Conservation (phyloP, 2,113 vertebrate genomes). For the Spea multiplicata region DNA sequence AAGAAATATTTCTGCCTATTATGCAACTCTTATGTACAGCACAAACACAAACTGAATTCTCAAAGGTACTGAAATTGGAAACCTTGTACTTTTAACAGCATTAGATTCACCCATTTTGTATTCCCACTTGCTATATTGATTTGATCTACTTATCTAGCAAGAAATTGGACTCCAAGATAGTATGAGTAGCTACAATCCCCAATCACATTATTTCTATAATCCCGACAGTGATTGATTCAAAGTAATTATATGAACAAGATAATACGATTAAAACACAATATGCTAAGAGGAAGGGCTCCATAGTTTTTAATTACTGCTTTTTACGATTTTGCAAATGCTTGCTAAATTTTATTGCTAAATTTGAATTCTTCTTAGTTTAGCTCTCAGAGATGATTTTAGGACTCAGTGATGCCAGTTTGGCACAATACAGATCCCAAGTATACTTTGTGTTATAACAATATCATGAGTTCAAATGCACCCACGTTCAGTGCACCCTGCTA, state of each 20-base stretch:
- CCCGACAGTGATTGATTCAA: slow-evolving; percentile 77
- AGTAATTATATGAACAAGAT: slow-evolving; percentile 69
- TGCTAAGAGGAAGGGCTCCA: slow-evolving; percentile 56
- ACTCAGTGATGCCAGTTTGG: no score
- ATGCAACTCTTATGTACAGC: not conserved
- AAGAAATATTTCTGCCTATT: no score
- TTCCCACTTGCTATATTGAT: slow-evolving; percentile 62
- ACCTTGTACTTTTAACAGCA: slow-evolving; percentile 53
- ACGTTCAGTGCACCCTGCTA: no score
- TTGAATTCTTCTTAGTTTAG: no score
- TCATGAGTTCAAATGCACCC: no score
- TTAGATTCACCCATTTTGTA: slow-evolving; percentile 61
- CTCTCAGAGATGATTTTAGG: no score
- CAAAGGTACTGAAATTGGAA: slow-evolving; percentile 48
- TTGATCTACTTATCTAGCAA: slow-evolving; percentile 63
- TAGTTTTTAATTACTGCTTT: slow-evolving; percentile 56
- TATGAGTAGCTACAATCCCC: slow-evolving; percentile 60
- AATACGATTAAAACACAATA: slow-evolving; percentile 78
- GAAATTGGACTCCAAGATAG: slow-evolving; percentile 65
- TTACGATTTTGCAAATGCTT: slow-evolving; percentile 5
- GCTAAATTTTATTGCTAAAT: slow-evolving; percentile 32
- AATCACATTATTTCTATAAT: slow-evolving; percentile 73
- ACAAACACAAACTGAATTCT: not conserved
- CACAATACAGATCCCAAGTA: no score
- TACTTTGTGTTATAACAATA: no score